Conservation (phyloP, 2,113 vertebrate genomes). For the Alligator sinensis region DNA sequence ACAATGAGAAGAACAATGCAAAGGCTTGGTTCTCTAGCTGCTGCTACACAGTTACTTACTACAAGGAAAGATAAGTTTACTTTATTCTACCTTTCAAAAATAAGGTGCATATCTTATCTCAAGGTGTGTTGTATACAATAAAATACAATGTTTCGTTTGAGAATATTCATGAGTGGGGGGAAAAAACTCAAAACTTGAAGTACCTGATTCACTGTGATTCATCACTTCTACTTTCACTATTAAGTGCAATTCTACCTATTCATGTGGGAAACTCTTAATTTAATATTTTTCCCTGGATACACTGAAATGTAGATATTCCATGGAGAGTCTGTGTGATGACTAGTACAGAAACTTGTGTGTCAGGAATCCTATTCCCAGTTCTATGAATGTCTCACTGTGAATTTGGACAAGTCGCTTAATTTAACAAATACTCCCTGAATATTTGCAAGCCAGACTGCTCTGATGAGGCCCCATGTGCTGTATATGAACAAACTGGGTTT, state of each 20-base stretch:
- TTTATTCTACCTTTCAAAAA: too few relatives aligned
- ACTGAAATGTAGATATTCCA: not conserved
- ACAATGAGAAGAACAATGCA: too few relatives aligned
- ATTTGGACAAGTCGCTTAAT: not conserved
- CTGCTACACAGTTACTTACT: too few relatives aligned
- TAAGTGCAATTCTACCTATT: conserved; percentile 4
- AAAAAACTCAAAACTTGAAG: not conserved
- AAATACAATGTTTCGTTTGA: not conserved
- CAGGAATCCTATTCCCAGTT: not conserved
- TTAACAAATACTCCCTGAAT: not conserved
- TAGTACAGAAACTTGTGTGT: not conserved
- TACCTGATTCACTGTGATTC: not conserved
- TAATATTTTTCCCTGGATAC: not conserved
- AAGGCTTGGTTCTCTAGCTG: too few relatives aligned
- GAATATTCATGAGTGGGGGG: not conserved
- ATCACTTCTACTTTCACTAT: not conserved
- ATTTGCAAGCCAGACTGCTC: not conserved
- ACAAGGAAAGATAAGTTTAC: too few relatives aligned
- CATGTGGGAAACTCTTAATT: conserved; percentile 14
- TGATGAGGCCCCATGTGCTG: too few relatives aligned
- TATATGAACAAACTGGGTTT: too few relatives aligned
- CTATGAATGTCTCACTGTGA: not conserved
- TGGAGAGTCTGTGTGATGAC: not conserved
- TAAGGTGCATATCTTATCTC: too few relatives aligned
- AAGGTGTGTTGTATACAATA: too few relatives aligned